Evolutionary conservation across 2,888 invertebrate genomes (phyloP), one percentile per base, ranked within the genome.

Genomic region (Spilosoma lubricipeda): DNA sequence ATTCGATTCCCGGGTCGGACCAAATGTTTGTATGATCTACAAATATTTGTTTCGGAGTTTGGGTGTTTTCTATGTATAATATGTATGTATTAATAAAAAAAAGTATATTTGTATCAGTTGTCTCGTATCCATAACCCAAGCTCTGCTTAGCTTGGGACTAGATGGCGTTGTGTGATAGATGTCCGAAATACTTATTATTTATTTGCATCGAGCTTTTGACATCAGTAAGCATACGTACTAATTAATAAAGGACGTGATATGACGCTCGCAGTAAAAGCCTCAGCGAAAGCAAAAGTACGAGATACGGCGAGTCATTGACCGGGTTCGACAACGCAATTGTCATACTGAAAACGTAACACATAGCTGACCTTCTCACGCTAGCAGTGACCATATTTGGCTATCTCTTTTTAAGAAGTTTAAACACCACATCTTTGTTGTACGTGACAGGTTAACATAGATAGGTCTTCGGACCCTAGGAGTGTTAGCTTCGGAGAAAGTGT

Each of bases 401-500:
- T 80, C 84, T 81, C 79, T 85, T 82, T 83, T 79, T 77, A 77
- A 84, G 78, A 74, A 75, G 76, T 82, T 84, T 82, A 80, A 73
- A 48, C 39, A 68, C 81, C 82, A 82, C 79, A 73, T 64, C 39
- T 70, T 78, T 82, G 80, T 79, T 77, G 80, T 73, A 71, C 73
- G 74, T 87, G 90, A 89, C 88, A 87, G 77, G 79, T 87, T 86
- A 87, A 86, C 87, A 82, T 82, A 83, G 83, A 87, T 82, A 87
- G 86, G 85, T 89, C 88, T 87, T 87, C 86, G 86, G 86, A 88
- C 90, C 89, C 89, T 91, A 88, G 84, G 87, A 87, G 81, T 87
- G 85, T 83, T 86, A 83, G 81, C 76, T 69, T 36, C 64, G 79
- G 94, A 86, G 94, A 94, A 94, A 95, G 94, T 94, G 92, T 92